Evolutionary conservation across 2,113 vertebrate genomes (phyloP), one percentile per base, ranked within the genome.

Genomic region (Carassius auratus): DNA sequence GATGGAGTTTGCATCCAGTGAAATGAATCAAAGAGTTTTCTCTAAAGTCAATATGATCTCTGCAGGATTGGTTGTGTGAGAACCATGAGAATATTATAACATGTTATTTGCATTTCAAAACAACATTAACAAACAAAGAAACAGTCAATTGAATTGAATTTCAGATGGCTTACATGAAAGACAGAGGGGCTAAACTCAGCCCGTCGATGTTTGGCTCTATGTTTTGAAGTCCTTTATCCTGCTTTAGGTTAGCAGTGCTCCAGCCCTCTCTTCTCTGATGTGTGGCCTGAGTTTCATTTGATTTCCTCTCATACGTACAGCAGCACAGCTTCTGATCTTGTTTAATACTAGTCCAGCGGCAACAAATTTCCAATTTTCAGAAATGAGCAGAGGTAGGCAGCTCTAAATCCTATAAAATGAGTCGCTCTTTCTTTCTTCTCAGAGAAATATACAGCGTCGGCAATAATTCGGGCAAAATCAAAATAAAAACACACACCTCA

Each of bases 341-440:
- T 94, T 93, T 93, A 93, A 94, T 93, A 91, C 92, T 91, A 92
- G 92, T 94, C 93, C 93, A 93, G 93, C 91, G 93, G 93, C 93
- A 94, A 93, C 89, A 92, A 94, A 93, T 94, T 92, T 93, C 91
- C 84, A 91, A 92, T 92, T 90, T 88, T 85, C 91, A 90, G 87
- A 94, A 94, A 95, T 92, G 91, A 93, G 89, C 91, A 73, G 79
- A 83, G 59, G 52, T 64, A 61, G 66, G 57, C 76, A 78, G 76
- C 73, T 84, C 77, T 66, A 50, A 75, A 76, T 80, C 75, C 64
- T 64, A 79, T 82, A 57, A 79, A 69, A 76, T 61, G 17, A 62
- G 8, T 55, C n/a, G 66, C 48, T 76, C 62, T 59, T 48, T 61
- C 68, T 73, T 85, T 88, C n/a, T 50, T 73, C 50, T 59, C 13